Base-by-base conservation (phyloP, 2,888 invertebrate species). In the Bombyx huttoni region DNA sequence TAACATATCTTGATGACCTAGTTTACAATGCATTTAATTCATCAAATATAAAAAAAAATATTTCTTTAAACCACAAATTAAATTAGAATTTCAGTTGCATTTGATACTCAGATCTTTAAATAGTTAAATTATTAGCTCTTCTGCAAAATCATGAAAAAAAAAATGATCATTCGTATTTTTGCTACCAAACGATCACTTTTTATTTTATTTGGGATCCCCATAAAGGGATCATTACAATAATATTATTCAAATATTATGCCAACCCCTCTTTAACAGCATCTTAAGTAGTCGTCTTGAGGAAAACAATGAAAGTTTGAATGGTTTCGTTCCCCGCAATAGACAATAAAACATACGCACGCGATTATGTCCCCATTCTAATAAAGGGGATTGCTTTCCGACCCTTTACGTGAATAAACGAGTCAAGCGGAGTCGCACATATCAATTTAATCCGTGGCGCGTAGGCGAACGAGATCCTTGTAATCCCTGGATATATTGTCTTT, bases 381-480 rank as follows among this genome's bases (percentile, higher is more conserved):
- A 81, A 82, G 78, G 78, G 78, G 78, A 81, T 78, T 76, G 76
- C 73, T 76, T 74, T 68, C 73, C 76, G 78, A 79, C 78, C 79
- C 79, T 83, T 81, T 78, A 81, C 77, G 76, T 74, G 75, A 75
- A 83, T 83, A 81, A 86, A 80, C 75, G 78, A 78, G 78, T 77
- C 72, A 75, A 78, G 74, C 68, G 67, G 71, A 79, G 75, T 76
- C 73, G 72, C 81, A 81, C 81, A 78, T 81, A 83, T 86, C 80
- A 85, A 82, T 85, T 82, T 87, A 84, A 84, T 82, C 81, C 79
- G 67, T 62, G 63, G 68, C 68, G 73, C 71, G 73, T 70, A 77
- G 70, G 72, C 77, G 71, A 68, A 69, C 67, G 74, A 74, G 76
- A 84, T 78, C 79, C 78, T 69, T 77, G 67, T 84, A 82, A 87